Evolutionary conservation across 2,113 vertebrate genomes (phyloP), one percentile per base, ranked within the genome.

Genomic region (Poeciliopsis turrubarensis): DNA sequence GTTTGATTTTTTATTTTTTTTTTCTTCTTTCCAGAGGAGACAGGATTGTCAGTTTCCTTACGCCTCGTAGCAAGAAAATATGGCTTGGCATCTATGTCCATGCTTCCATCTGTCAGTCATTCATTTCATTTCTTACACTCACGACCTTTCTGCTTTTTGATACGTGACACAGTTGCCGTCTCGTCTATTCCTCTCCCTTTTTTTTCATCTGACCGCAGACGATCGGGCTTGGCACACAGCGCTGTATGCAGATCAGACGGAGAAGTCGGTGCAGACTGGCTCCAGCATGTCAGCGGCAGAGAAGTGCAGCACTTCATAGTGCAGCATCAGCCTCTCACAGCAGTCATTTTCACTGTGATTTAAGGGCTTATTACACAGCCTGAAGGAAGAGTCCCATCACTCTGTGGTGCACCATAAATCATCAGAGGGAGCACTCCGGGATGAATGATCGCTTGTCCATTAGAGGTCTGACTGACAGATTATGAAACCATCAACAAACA

Each of bases 91-190:
- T 84, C 83, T 72, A 64, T 67, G 82, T 70, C 66, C 51, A 12
- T 37, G 80, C 79, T 72, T 75, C 75, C 89, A 85, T 90, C 92
- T 89, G 89, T 89, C 92, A 85, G 68, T 91, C 89, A 89, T 75
- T 81, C 83, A 86, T 77, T 76, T 74, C 80, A 71, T 34, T 86
- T 80, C 82, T 89, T 74, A 85, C 63, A 78, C 75, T 83, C 54
- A 60, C 82, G 86, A 90, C 88, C 87, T 87, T 85, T 84, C 70
- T 37, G 70, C 73, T 79, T 79, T 80, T 77, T 44, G 70, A 81
- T 84, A 88, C 62, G 68, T 76, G 78, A 80, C 88, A 82, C 88
- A 86, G 82, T 86, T 86, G 89, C 85, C 79, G 74, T 60, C 70
- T 81, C 60, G 73, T 81, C 70, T 75, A 70, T 70, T 78, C 57